Conservation (phyloP, 2,113 vertebrate genomes). For the Cyphomyrus discorhynchus region DNA sequence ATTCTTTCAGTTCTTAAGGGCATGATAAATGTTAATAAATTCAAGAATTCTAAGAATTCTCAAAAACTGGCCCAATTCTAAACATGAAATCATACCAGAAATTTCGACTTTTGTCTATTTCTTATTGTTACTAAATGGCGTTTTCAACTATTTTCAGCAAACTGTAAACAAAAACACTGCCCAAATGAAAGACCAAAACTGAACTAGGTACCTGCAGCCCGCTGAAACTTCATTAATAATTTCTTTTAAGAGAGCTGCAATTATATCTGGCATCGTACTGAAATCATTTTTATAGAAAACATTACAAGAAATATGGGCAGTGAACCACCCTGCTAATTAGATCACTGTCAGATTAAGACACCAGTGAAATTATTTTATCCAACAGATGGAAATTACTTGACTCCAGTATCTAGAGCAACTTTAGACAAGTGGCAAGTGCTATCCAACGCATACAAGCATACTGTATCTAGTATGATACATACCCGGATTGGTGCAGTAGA, state of each 20-base stretch:
- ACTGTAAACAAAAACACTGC: background rate
- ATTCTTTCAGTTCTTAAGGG: background rate
- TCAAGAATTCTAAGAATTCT: background rate
- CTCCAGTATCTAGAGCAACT: background rate
- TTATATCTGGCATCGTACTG: background rate
- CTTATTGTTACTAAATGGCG: background rate
- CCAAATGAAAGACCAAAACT: background rate
- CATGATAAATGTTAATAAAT: background rate
- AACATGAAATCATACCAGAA: background rate
- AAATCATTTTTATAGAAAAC: background rate
- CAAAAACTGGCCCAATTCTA: background rate
- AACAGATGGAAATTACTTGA: background rate
- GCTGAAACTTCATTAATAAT: background rate
- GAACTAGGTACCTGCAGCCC: background rate
- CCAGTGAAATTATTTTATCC: background rate
- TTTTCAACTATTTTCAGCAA: background rate
- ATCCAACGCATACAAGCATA: background rate
- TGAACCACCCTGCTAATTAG: background rate
- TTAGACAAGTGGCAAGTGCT: background rate
- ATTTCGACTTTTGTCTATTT: background rate
- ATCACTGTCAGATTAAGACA: background rate
- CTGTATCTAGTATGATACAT: conserved; percentile 21
- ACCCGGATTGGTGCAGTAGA: conserved; percentile 79
- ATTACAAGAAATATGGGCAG: background rate
- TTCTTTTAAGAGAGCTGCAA: background rate